Conservation (phyloP, 2,888 invertebrate genomes). For the Germaria angustata region DNA sequence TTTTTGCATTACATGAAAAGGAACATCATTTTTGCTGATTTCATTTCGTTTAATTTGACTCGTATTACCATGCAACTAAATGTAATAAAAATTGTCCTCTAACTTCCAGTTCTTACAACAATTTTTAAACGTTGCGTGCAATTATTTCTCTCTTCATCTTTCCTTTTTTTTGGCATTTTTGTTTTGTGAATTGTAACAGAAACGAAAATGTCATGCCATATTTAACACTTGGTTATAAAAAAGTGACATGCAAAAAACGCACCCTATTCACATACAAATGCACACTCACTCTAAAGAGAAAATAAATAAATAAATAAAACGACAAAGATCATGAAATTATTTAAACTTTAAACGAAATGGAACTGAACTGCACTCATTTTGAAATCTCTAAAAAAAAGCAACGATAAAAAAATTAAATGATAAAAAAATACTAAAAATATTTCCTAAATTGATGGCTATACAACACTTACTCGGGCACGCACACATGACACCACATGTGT, state of each 20-base stretch:
- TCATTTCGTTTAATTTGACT: constrained; percentile 58
- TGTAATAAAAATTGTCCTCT: constrained; percentile 18
- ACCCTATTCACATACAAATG: not conserved
- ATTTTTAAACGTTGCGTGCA: constrained; percentile 55
- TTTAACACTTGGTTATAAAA: constrained; percentile 60
- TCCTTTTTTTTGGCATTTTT: not conserved
- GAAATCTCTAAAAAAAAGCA: constrained; percentile 16
- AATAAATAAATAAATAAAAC: constrained; percentile 5
- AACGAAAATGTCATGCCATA: constrained; percentile 64
- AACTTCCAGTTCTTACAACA: constrained; percentile 14
- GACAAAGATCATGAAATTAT: constrained; percentile 58
- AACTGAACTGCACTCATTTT: constrained; percentile 35
- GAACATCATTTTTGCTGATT: constrained; percentile 44
- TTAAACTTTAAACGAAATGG: constrained; percentile 42
- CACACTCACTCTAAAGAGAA: not conserved
- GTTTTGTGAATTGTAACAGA: constrained; percentile 37
- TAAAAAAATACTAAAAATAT: constrained; percentile 47
- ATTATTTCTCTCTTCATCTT: constrained; percentile 16
- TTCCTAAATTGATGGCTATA: constrained; percentile 61
- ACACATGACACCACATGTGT: constrained; percentile 64
- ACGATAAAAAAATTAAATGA: constrained; percentile 22
- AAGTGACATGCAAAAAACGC: constrained; percentile 49
- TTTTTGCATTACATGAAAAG: not conserved
- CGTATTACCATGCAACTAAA: constrained; percentile 39
- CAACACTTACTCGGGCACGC: constrained; percentile 54